Percentiles rank a stretch among this genome's conserved stretches.
These are phyloP conservation scores for Mus spicilegus DNA, from an alignment of 2,113 vertebrate species.

Conservation along the genomic window DNA sequence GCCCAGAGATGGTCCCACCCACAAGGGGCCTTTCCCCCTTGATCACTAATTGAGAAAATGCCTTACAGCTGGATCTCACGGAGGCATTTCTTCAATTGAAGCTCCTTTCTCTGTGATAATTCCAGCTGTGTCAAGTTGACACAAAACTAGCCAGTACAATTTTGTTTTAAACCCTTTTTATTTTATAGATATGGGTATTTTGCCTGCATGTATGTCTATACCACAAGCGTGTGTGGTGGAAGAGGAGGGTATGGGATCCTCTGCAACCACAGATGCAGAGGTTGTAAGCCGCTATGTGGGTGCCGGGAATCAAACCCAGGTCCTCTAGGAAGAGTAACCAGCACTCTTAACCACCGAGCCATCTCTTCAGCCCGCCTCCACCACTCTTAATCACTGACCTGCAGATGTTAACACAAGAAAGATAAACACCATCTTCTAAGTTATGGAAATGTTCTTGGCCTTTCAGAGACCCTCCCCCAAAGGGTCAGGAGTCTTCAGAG, in stretches of 20 bases:
- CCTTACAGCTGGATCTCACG: too few species aligned
- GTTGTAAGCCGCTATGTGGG: not conserved
- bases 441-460: not conserved
- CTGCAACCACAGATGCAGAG: not conserved
- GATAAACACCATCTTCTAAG: not conserved
- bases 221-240: not conserved
- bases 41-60: too few species aligned
- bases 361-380: not conserved
- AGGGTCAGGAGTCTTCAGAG: not conserved
- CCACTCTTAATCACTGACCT: not conserved
- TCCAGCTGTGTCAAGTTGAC: too few species aligned
- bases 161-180: not conserved
- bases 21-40: too few species aligned
- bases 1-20: too few species aligned
- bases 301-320: not conserved
- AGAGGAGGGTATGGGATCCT: not conserved
- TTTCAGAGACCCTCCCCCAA: rapidly evolving
- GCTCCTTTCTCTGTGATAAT: too few species aligned
- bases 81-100: too few species aligned
- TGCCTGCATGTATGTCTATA: not conserved
- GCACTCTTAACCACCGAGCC: not conserved
- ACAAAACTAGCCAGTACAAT: too few species aligned
- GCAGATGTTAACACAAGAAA: not conserved
- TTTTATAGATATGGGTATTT: not conserved
- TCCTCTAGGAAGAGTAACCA: not conserved